Evolutionary conservation across 1,140 invertebrate genomes (phyloP).

Genomic region (Cataglyphis hispanica): DNA sequence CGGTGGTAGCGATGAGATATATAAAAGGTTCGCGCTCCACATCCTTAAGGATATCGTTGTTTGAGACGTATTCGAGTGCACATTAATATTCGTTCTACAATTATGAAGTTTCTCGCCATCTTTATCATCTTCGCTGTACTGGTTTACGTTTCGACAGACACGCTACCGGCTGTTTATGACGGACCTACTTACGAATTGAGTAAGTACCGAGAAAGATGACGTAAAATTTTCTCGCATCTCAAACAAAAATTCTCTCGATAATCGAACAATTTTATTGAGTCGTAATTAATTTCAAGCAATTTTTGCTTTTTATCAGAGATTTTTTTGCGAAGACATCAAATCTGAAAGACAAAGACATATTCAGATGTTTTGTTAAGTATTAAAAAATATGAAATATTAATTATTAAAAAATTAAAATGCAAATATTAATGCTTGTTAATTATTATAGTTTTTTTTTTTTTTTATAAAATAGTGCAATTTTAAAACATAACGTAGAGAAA

Average conservation of each 20-base stretch:
- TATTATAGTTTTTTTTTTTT: background rate
- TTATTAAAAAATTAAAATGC: constrained; percentile 1
- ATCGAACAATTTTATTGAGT: background rate
- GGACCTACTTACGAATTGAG: constrained; percentile 56
- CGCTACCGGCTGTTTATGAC: constrained; percentile 28
- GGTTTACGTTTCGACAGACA: background rate
- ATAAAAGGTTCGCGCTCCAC: constrained; percentile 22
- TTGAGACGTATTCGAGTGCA: background rate
- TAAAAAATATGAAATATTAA: background rate
- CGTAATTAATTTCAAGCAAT: background rate
- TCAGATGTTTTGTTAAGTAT: no score
- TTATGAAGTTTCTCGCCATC: constrained; percentile 52
- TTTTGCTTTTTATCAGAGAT: background rate
- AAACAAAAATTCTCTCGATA: background rate
- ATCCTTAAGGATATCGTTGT: background rate
- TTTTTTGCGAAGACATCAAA: background rate
- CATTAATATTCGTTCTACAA: background rate
- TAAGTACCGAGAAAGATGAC: constrained; percentile 21
- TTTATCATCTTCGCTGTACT: constrained; percentile 8
- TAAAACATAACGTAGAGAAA: background rate
- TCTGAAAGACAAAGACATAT: no score
- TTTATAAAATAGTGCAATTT: background rate
- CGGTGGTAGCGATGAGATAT: constrained; percentile 16
- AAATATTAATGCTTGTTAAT: no score
- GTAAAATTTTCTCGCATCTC: background rate